Percentiles rank a stretch among this genome's conserved stretches.
These are phyloP conservation scores for Bucorvus abyssinicus DNA, from an alignment of 2,797 vertebrate genomes.

Conservation along the genomic window DNA sequence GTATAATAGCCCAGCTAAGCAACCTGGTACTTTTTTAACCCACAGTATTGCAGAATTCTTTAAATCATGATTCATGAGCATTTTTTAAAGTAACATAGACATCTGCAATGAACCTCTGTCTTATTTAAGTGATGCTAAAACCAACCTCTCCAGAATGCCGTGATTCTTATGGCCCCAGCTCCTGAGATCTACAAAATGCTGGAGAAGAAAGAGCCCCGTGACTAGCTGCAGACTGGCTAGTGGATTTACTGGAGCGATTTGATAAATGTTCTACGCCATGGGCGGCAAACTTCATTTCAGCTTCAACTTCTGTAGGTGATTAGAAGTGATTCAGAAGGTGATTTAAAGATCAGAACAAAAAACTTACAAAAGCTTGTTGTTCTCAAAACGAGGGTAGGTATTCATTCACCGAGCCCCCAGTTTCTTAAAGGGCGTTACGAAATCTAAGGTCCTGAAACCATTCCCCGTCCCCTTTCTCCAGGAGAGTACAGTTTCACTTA, in stretches of 20 bases:
- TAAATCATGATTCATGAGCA: background rate
- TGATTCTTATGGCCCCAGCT: background rate
- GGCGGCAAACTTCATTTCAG: background rate
- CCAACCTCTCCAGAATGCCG: background rate
- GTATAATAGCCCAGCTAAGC: background rate
- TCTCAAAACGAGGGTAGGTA: background rate
- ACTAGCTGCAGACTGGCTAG: background rate
- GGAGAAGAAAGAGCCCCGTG: background rate
- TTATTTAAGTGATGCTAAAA: background rate
- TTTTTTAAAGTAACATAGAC: background rate
- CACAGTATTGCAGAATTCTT: background rate
- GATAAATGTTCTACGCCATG: accelerated
- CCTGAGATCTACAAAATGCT: background rate
- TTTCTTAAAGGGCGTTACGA: background rate
- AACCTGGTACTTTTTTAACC: background rate
- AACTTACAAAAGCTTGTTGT: background rate
- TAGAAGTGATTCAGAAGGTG: too few relatives aligned
- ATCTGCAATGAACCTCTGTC: background rate
- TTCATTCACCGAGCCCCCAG: background rate
- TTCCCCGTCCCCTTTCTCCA: background rate
- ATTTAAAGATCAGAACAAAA: background rate
- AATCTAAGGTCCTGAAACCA: background rate
- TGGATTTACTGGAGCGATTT: background rate
- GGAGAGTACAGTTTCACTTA: conserved; percentile 2
- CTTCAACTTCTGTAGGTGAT: background rate